Percentiles rank a stretch among this genome's conserved stretches.
Conservation (phyloP, 1,140 invertebrate species). For the Holotrichia oblita region DNA sequence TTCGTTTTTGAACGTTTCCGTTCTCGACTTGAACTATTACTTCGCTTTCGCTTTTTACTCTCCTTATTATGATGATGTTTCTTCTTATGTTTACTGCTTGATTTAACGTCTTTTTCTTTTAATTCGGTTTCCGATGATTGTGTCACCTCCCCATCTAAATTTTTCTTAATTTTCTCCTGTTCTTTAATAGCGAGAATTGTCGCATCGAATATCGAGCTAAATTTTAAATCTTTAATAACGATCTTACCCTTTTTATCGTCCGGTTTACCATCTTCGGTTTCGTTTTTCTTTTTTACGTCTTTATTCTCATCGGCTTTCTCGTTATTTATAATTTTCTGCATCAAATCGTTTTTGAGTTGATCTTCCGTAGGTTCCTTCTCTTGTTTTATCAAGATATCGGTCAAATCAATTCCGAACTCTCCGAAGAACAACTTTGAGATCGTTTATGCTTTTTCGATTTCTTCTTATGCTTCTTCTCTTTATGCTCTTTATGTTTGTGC, state of each 20-base stretch:
- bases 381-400: slow-evolving; percentile 56
- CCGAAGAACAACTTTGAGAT: slow-evolving; percentile 50
- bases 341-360: background rate
- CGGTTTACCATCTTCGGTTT: slow-evolving; percentile 38
- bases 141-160: background rate
- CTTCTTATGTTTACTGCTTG: slow-evolving; percentile 43
- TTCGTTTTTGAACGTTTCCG: background rate
- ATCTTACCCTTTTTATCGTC: slow-evolving; percentile 36
- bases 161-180: slow-evolving; percentile 39
- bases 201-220: slow-evolving; percentile 42
- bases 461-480: slow-evolving; percentile 63
- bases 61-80: slow-evolving; percentile 38
- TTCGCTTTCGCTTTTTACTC: slow-evolving; percentile 54
- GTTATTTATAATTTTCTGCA: slow-evolving; percentile 12
- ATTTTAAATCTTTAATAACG: slow-evolving; percentile 42
- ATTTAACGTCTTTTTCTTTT: background rate
- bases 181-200: slow-evolving; percentile 43
- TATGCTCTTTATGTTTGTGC: slow-evolving; percentile 63
- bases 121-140: background rate
- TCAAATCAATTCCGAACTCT: slow-evolving; percentile 55
- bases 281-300: background rate
- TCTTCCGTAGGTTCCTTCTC: slow-evolving; percentile 43
- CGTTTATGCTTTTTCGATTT: slow-evolving; percentile 53
- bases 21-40: slow-evolving; percentile 47
- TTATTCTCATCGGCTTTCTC: slow-evolving; percentile 19